Evolutionary conservation across 2,797 vertebrate genomes (phyloP).

Genomic region (Triplophysa yarkandensis): DNA sequence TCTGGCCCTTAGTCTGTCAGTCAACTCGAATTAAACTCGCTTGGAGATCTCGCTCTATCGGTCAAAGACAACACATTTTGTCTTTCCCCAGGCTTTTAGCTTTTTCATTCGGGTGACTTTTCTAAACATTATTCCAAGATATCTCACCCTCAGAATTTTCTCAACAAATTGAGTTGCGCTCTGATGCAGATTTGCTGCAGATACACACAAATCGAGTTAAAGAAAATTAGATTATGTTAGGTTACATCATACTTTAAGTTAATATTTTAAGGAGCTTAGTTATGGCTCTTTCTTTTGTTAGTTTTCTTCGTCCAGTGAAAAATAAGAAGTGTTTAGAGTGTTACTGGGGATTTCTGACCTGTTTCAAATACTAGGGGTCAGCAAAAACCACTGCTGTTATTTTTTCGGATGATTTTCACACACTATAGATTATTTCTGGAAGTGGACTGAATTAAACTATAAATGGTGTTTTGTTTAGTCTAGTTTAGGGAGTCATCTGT

Average conservation of each 20-base stretch:
- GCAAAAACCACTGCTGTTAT: slow-evolving; percentile 1
- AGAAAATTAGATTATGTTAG: slow-evolving; percentile 46
- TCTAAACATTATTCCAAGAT: slow-evolving; percentile 55
- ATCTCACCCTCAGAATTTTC: slow-evolving; percentile 40
- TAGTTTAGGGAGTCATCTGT: background rate
- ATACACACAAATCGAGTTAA: slow-evolving; percentile 57
- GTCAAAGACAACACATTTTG: slow-evolving; percentile 27
- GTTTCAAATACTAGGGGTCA: background rate
- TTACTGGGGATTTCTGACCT: slow-evolving; percentile 1
- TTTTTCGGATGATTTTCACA: background rate
- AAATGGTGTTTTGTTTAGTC: slow-evolving; percentile 4
- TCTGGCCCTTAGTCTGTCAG: background rate
- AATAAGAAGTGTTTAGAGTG: background rate
- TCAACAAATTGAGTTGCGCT: slow-evolving; percentile 55
- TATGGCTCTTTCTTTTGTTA: slow-evolving; percentile 38
- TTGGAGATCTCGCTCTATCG: background rate
- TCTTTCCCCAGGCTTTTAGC: slow-evolving; percentile 42
- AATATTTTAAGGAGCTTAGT: slow-evolving; percentile 41
- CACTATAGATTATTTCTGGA: background rate
- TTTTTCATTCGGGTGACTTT: slow-evolving; percentile 37
- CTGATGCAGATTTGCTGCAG: slow-evolving; percentile 48
- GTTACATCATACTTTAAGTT: slow-evolving; percentile 47
- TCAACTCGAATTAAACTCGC: slow-evolving; percentile 26
- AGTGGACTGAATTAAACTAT: background rate
- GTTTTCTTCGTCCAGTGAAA: background rate